Conservation (phyloP, 2,797 vertebrate genomes). For the Sebastes reedi region DNA sequence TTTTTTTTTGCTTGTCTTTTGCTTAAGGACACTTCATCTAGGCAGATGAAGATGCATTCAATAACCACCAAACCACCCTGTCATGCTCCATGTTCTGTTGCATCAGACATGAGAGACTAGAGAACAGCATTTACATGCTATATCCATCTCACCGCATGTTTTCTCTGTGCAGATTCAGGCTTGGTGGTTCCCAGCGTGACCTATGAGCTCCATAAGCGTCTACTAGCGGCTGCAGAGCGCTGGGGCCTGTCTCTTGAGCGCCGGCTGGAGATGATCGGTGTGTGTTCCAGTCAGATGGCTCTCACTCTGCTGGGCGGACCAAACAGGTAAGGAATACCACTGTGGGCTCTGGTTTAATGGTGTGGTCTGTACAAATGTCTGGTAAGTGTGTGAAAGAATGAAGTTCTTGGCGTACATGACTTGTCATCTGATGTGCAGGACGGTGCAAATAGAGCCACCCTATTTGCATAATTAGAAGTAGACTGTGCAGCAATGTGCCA, state of each 20-base stretch:
- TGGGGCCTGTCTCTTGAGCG: slow-evolving; percentile 89
- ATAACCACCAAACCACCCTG: neutral
- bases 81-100: neutral
- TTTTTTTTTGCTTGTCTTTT: neutral
- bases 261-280: slow-evolving; percentile 90
- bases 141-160: neutral
- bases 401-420: neutral
- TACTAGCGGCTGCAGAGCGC: slow-evolving; percentile 87
- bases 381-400: neutral
- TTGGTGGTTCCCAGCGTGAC: slow-evolving; percentile 92
- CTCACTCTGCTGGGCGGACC: slow-evolving; percentile 92
- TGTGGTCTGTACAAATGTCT: neutral
- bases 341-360: neutral
- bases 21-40: neutral
- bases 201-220: slow-evolving; percentile 89
- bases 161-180: slow-evolving; percentile 75
- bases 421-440: neutral
- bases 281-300: slow-evolving; percentile 94
- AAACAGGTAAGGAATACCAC: slow-evolving; percentile 85
- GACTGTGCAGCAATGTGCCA: neutral
- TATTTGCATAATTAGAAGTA: neutral
- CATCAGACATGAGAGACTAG: neutral
- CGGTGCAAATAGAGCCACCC: neutral
- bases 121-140: neutral
- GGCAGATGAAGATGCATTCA: neutral